Evolutionary conservation across 2,888 invertebrate genomes (phyloP).

Genomic region (Diploptera punctata): DNA sequence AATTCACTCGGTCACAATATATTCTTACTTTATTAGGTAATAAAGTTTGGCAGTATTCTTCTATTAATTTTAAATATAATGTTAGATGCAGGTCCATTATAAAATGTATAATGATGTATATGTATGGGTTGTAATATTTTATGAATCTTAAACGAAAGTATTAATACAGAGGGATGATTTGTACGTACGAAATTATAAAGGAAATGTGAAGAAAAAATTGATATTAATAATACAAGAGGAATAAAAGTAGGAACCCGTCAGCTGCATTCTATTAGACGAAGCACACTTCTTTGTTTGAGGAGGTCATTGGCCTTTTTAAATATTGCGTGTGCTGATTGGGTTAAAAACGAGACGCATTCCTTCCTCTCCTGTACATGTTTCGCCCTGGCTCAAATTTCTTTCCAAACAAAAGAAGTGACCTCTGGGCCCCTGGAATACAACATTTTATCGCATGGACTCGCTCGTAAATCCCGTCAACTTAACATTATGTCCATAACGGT

Average conservation of each 20-base stretch:
- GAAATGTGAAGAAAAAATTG: neutral
- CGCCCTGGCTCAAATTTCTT: neutral
- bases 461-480: neutral
- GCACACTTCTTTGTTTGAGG: slow-evolving; percentile 3
- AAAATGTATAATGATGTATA: too few species aligned
- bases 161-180: too few species aligned
- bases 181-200: neutral
- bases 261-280: neutral
- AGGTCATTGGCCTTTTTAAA: neutral
- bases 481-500: neutral
- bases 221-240: too few species aligned
- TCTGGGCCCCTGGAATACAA: neutral
- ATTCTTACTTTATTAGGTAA: too few species aligned
- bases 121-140: too few species aligned
- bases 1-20: too few species aligned
- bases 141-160: too few species aligned
- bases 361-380: neutral
- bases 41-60: too few species aligned
- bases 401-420: neutral
- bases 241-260: too few species aligned
- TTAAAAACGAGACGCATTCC: slow-evolving; percentile 6
- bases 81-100: too few species aligned
- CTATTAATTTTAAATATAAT: too few species aligned
- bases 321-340: slow-evolving; percentile 1
- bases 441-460: too few species aligned